Evolutionary conservation across 2,888 invertebrate species (phyloP), one percentile per base, ranked within the genome.

Genomic region (Phania funesta): DNA sequence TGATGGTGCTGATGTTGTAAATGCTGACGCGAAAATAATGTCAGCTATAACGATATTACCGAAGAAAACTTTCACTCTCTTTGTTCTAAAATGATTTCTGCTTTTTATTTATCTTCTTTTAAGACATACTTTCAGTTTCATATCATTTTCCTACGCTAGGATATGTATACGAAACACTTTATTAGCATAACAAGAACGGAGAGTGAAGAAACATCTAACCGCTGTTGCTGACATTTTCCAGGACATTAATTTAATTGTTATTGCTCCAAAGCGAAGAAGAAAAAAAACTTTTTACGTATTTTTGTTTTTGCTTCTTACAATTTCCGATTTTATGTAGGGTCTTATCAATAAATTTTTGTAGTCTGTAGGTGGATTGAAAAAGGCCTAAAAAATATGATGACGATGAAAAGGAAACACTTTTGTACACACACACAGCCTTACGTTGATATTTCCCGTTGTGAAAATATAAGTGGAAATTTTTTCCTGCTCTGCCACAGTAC

Each of bases 201-300:
- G 26, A 4, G 2, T 44, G 11, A 32, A 22, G 32, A 58, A 35
- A 22, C 11, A 46, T 38, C 24, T 38, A 50, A 60, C 60, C 29
- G 71, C 75, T 80, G 80, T 56, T 46, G 65, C 44, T 76, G 75
- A 80, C 80, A 80, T 76, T 80, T 76, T 71, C 58, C 58, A 80
- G 80, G 54, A 71, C 75, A 80, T 76, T 70, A 67, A 76, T 13
- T 76, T 80, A n/a, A n/a, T n/a, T n/a, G n/a, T 76, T 80, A 75
- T 80, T 70, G 64, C 41, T 50, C 29, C 41, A 60, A 44, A 75
- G 58, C 6, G 38, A 38, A 54, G 20, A 58, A 24, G n/a, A 38
- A 20, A 41, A 24, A 18, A 54, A 29, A 44, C n/a, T 8, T 20
- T 48, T 58, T 29, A n/a, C 0, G 0, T 41, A 0, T 16, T 18